Percentiles rank a stretch among this genome's conserved stretches.
Evolutionary conservation across 2,113 vertebrate genomes (phyloP).

Genomic region (Halcyon senegalensis): DNA sequence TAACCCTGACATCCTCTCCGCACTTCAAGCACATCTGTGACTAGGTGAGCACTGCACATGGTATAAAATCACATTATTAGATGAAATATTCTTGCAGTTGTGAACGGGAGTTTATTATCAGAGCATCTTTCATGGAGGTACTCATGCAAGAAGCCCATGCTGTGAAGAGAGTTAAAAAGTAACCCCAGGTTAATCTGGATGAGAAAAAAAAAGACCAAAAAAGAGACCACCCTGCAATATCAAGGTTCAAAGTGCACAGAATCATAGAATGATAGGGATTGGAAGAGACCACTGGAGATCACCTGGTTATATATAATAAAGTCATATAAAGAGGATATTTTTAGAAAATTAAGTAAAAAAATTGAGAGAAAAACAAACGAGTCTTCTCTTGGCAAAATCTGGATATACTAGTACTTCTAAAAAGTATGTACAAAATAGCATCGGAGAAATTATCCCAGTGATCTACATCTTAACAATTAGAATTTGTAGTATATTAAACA

Average conservation of each 20-base stretch:
- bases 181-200: background rate
- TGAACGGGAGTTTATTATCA: background rate
- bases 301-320: background rate
- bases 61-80: background rate
- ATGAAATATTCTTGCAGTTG: background rate
- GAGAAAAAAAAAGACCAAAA: no score
- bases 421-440: background rate
- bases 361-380: background rate
- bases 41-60: background rate
- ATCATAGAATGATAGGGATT: background rate
- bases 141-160: background rate
- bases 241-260: background rate
- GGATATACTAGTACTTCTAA: background rate
- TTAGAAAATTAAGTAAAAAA: background rate
- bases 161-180: background rate
- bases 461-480: background rate
- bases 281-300: background rate
- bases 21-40: background rate
- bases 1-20: background rate
- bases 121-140: background rate
- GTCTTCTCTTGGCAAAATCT: background rate
- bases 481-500: background rate
- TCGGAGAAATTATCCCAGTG: background rate
- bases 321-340: background rate
- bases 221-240: background rate